Evolutionary conservation across 1,140 invertebrate genomes (phyloP), one percentile per base, ranked within the genome.

Genomic region (Heliconius hewitsoni): DNA sequence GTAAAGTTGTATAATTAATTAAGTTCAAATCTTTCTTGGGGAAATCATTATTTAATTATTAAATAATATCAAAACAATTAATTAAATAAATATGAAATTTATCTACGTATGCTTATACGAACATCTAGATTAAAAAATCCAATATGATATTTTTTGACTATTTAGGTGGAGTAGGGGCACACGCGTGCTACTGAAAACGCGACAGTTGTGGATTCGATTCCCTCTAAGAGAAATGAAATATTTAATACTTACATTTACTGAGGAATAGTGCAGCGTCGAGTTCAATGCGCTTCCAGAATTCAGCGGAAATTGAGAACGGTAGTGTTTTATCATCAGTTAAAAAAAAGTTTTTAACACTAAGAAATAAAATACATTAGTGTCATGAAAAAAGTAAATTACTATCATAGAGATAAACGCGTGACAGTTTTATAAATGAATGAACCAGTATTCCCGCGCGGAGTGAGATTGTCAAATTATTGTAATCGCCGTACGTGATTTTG

Each of bases 401-500:
- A 66, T 66, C 11, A 30, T 27, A 66, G 60, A 66, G 60, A 66
- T 66, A 66, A 66, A 66, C 60, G 60, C 60, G 60, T 66, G 60
- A 66, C 60, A 66, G 13, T 27, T 66, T 66, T 66, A 30, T 13
- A 66, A 66, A 66, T 66, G 60, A 66, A 66, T 27, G 60, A 27
- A 66, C 11, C 27, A 6, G 60, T 27, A 66, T 66, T 66, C 27
- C 60, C 60, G 11, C 3, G 60, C 27, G 60, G 23, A 30, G 60
- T 30, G 60, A 66, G 60, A 66, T 66, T 66, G 60, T 66, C 60
- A 66, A 66, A 66, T 66, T 66, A 66, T 66, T 66, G 60, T 66
- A 66, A 30, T 66, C 60, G 60, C 27, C 13, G 60, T 30, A 66
- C 60, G 60, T 66, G 60, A 66, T 30, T 27, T 66, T 66, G 23